A percentile compares a stretch with the other conserved stretches of the same genome.
Evolutionary conservation across 2,888 invertebrate genomes (phyloP).

Genomic region (Magallana nippona): DNA sequence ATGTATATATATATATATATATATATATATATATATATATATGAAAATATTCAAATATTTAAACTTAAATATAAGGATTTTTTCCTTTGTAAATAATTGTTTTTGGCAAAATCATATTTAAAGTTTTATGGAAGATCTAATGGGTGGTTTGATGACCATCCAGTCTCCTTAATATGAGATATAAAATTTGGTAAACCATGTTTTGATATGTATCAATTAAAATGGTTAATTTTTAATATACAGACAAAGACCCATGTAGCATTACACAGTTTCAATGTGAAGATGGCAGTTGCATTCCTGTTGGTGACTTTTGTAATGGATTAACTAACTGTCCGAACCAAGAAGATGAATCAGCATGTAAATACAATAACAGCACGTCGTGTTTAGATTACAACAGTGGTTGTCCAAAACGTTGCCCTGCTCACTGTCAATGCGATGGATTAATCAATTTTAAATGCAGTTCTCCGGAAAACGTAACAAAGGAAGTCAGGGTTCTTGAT

Average conservation of each 20-base stretch:
- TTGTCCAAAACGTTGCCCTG: neutral
- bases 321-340: neutral
- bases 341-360: neutral
- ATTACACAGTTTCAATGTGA: neutral
- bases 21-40: too few relatives aligned
- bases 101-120: too few relatives aligned
- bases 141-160: too few relatives aligned
- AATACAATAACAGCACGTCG: neutral
- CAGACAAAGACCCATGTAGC: neutral
- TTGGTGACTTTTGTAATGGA: neutral
- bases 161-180: too few relatives aligned
- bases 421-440: neutral
- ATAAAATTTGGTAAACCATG: too few relatives aligned
- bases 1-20: too few relatives aligned
- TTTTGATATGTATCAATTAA: too few relatives aligned
- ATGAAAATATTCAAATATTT: too few relatives aligned
- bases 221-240: neutral
- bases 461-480: neutral
- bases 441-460: neutral
- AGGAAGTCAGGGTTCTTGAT: constrained; percentile 22
- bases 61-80: neutral
- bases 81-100: neutral
- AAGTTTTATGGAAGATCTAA: too few relatives aligned
- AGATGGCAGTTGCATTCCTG: neutral
- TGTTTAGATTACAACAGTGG: too few relatives aligned